A percentile compares a stretch with the other conserved stretches of the same genome.
phyloP scores from a whole-genome alignment of 2,888 invertebrate genomes.

The Achlya flavicornis region DNA sequence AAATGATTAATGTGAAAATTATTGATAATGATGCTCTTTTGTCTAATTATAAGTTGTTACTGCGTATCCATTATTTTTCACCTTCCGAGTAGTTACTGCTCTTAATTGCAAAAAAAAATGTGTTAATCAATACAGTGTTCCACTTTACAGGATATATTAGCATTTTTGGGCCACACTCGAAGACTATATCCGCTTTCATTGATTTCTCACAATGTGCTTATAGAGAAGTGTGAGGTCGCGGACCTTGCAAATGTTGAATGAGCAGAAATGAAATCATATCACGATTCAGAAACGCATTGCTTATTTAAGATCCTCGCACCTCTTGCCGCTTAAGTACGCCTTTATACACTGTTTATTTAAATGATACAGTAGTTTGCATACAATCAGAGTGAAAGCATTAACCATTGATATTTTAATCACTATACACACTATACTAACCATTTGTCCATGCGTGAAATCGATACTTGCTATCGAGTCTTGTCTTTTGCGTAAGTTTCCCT shows the following conservation, averaged over 20 bases:
- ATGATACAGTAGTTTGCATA: constrained; percentile 74
- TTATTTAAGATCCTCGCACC: constrained; percentile 26
- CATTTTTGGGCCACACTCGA: constrained; percentile 4
- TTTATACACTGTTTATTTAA: constrained; percentile 57
- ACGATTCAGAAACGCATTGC: constrained; percentile 5
- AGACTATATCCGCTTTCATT: constrained; percentile 1
- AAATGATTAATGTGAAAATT: not conserved
- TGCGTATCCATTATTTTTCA: not conserved
- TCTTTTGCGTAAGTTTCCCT: constrained; percentile 33
- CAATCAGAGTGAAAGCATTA: constrained; percentile 75
- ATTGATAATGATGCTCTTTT: not conserved
- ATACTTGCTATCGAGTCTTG: constrained; percentile 44
- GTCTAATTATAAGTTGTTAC: not conserved
- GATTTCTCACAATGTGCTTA: not conserved
- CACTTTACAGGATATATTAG: constrained; percentile 9
- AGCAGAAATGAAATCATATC: constrained; percentile 8
- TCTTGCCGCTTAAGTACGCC: constrained; percentile 39
- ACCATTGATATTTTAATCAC: constrained; percentile 78
- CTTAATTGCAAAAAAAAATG: constrained; percentile 8
- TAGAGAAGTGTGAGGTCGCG: too few species aligned
- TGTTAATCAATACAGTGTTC: constrained; percentile 10
- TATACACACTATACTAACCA: constrained; percentile 37
- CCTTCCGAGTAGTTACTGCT: not conserved
- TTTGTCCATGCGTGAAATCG: constrained; percentile 70
- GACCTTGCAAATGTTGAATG: constrained; percentile 6